Evolutionary conservation across 2,113 vertebrate species (phyloP), one percentile per base, ranked within the genome.

Genomic region (Pseudopodoces humilis): DNA sequence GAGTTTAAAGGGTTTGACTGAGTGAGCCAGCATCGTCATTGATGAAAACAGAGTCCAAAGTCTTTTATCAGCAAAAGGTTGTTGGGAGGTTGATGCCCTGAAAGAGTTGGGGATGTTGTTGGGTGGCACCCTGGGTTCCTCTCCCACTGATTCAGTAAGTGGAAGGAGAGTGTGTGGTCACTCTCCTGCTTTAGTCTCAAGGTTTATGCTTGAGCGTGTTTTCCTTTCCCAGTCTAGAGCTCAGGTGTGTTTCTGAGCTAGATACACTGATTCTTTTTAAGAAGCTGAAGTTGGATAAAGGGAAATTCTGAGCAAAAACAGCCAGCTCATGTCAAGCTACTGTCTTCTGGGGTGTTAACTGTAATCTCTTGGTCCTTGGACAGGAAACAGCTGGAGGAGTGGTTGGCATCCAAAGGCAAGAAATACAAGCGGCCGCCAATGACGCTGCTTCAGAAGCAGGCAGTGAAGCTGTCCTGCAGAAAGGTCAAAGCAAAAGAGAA

Each of bases 391-490:
- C 97, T 99, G 41, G 97, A 99, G 93, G 98, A 98, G 63, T 99
- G 99, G 99, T 72, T 98, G 43, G 97, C 98, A 55, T 95, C 98
- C 33, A 99, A 98, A 77, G 98, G 99, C 9, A 99, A 98, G 94
- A 96, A 95, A 1, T 99, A 99, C 96, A 99, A 99, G 81, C 98
- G 99, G 10, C 99, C 99, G 0, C 98, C 99, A 0, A 99, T 99
- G 99, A 85, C 22, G 0, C 83, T 98, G 43, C 97, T 97, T 35
- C 94, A 95, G 23, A 97, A 98, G 76, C 86, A 90, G 30, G 86
- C 94, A 20, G 30, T 67, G 31, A 86, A 96, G 50, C 94, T 95
- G 41, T 97, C 98, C 12, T 98, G 98, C 97, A 93, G 96, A 7
- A 64, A 93, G 18, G 95, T 98, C 69, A 97, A 98, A 44, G 95